Evolutionary conservation across 2,888 invertebrate species (phyloP).

Genomic region (Scaptodrosophila latifasciaeformis): DNA sequence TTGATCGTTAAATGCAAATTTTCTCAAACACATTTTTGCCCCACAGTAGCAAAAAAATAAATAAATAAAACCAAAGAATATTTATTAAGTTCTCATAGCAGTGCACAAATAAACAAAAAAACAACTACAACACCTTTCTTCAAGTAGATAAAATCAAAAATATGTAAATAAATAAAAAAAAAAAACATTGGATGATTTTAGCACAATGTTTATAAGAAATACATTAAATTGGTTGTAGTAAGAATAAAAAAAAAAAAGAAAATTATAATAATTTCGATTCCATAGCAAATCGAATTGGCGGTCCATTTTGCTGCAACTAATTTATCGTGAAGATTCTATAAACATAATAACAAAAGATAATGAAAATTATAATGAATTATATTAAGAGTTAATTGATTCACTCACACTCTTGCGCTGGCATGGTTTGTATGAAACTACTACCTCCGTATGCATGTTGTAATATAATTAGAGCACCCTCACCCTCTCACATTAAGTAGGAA

Average conservation of each 20-base stretch:
- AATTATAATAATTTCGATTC: too few species aligned
- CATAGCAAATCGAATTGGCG: too few species aligned
- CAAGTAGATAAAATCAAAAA: neutral
- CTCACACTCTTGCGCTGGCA: too few species aligned
- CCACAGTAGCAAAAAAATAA: constrained; percentile 22
- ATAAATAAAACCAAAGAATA: too few species aligned
- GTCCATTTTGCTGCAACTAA: too few species aligned
- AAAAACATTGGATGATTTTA: neutral
- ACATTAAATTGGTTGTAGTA: neutral
- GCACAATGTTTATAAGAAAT: neutral
- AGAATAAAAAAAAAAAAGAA: too few species aligned
- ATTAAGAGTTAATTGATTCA: too few species aligned
- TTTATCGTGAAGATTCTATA: neutral
- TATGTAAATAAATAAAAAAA: neutral
- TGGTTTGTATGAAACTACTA: too few species aligned
- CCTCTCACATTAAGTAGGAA: constrained; percentile 6
- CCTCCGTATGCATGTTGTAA: constrained; percentile 42
- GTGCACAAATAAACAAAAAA: constrained; percentile 1
- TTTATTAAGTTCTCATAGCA: constrained; percentile 2
- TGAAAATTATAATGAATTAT: neutral
- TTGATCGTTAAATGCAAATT: constrained; percentile 38
- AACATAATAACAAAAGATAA: neutral
- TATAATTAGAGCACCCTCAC: constrained; percentile 39
- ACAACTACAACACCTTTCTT: too few species aligned
- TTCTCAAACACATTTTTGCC: constrained; percentile 24